Conservation (phyloP, 2,888 invertebrate species). For the Archips crataeganus region DNA sequence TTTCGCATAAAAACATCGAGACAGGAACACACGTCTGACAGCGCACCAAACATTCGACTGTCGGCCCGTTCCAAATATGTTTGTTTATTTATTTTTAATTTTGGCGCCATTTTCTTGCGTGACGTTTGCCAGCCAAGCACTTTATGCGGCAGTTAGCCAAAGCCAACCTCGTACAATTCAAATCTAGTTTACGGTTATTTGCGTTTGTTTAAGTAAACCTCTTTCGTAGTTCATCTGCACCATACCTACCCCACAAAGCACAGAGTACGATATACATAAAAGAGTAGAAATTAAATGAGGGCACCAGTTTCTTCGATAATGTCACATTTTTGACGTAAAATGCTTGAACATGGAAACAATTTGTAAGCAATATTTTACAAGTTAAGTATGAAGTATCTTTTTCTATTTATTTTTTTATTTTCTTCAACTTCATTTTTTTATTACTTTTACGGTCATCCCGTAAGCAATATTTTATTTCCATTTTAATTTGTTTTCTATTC, state of each 20-base stretch:
- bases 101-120: slow-evolving; percentile 78
- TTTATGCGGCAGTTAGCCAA: slow-evolving; percentile 46
- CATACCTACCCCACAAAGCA: not conserved
- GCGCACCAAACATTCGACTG: slow-evolving; percentile 81
- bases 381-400: no score
- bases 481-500: no score
- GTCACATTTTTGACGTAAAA: no score
- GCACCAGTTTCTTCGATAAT: no score
- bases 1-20: slow-evolving; percentile 50
- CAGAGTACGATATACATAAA: no score
- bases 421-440: no score
- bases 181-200: not conserved
- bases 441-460: no score
- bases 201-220: not conserved
- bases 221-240: slow-evolving; percentile 10
- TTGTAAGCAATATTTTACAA: slow-evolving; percentile 7
- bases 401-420: no score
- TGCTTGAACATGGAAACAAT: no score
- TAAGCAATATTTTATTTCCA: slow-evolving; percentile 5
- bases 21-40: slow-evolving; percentile 64
- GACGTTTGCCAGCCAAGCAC: slow-evolving; percentile 64
- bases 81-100: slow-evolving; percentile 84
- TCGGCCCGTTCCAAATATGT: slow-evolving; percentile 81
- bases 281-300: no score
- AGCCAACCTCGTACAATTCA: slow-evolving; percentile 27